Percentiles rank a stretch among this genome's conserved stretches.
These are phyloP conservation scores for Haliclona indistincta DNA, from an alignment of 37 sponge, comb jelly and placozoan genomes.

Conservation along the genomic window DNA sequence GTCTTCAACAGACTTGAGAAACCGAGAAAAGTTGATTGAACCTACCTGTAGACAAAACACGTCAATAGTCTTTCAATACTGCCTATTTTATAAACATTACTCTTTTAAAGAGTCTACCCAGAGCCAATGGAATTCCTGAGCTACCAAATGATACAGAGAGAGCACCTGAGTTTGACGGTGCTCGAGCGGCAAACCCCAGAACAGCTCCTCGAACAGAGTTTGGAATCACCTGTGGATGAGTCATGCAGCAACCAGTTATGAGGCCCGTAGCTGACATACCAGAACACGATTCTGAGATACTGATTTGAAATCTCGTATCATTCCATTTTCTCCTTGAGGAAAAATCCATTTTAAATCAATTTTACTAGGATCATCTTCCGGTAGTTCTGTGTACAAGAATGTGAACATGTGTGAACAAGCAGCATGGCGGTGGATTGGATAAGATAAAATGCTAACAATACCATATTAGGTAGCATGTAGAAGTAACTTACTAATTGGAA, in stretches of 20 bases:
- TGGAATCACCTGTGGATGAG: background rate
- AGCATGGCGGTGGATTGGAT: no score
- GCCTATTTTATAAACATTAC: background rate
- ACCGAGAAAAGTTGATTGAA: slow-evolving; percentile 27
- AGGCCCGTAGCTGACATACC: no score
- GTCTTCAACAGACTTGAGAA: slow-evolving; percentile 1
- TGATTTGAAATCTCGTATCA: background rate
- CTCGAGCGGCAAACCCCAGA: background rate
- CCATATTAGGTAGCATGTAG: background rate
- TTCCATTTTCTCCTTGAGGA: background rate
- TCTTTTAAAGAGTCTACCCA: background rate
- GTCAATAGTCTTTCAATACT: no score
- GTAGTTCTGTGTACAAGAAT: background rate
- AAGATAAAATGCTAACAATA: no score
- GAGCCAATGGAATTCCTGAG: background rate
- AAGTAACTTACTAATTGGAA: background rate
- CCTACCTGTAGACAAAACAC: slow-evolving; percentile 19
- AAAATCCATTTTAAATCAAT: slow-evolving; percentile 2
- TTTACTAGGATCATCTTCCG: background rate
- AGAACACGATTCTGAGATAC: background rate
- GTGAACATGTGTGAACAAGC: background rate
- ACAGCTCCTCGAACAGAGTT: background rate
- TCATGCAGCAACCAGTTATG: background rate
- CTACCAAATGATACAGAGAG: background rate
- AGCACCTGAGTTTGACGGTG: background rate